Percentiles rank a stretch among this genome's conserved stretches.
phyloP scores from a whole-genome alignment of 2,113 vertebrate genomes.

The Gracilinanus agilis region DNA sequence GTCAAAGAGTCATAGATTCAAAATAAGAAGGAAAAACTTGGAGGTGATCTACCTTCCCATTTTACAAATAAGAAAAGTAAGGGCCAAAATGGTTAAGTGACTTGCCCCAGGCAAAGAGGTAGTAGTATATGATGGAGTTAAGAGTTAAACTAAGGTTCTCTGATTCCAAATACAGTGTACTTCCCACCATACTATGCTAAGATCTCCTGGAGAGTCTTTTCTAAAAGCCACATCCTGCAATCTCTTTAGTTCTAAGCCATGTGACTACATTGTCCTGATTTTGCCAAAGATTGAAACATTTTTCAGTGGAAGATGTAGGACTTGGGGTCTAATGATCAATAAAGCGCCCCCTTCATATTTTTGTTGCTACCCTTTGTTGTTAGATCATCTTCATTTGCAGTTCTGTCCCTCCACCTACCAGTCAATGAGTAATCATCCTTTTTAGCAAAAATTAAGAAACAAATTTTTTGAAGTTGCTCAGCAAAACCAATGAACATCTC shows the following conservation, averaged over 20 bases:
- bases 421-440: background rate
- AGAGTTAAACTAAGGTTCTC: background rate
- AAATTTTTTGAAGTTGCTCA: background rate
- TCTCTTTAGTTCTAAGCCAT: background rate
- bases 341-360: background rate
- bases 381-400: background rate
- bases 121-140: background rate
- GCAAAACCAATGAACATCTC: background rate
- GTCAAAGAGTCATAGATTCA: background rate
- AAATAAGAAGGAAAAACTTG: background rate
- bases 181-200: background rate
- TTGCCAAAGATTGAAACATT: background rate
- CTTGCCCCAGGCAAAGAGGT: background rate
- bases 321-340: background rate
- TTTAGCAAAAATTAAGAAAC: background rate
- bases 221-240: background rate
- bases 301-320: background rate
- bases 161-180: background rate
- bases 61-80: background rate
- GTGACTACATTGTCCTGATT: background rate
- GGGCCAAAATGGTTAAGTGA: background rate
- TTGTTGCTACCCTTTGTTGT: background rate
- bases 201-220: background rate
- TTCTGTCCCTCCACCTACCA: background rate
- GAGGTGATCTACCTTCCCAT: background rate